These are phyloP conservation scores for Brachionus angularis DNA, from an alignment of 1,140 invertebrate genomes.

Conservation along the genomic window DNA sequence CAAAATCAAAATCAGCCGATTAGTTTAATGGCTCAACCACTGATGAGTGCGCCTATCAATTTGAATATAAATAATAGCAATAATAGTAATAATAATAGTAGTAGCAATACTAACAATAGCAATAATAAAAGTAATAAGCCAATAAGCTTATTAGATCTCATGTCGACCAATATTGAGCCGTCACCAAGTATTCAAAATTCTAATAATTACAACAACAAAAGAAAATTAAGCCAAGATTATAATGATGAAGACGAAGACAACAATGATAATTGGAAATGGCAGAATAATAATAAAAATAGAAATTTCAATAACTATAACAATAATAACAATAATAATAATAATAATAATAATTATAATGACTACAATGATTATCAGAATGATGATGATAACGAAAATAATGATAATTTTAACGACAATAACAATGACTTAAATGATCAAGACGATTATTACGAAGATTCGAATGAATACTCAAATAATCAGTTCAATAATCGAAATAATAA, in stretches of 20 bases:
- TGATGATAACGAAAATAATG: not conserved
- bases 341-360: not conserved
- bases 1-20: not conserved
- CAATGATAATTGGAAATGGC: constrained; percentile 17
- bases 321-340: not conserved
- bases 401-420: not conserved
- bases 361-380: not conserved
- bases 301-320: not conserved
- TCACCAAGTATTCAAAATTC: not conserved
- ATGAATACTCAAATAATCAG: no score
- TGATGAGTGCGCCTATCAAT: constrained; percentile 4
- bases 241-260: constrained; percentile 1
- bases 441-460: constrained; percentile 32
- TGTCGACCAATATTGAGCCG: constrained; percentile 20
- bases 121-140: constrained; percentile 5
- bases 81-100: no score
- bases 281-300: constrained; percentile 18
- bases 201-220: no score
- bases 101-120: no score
- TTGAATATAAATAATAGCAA: no score
- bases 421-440: constrained; percentile 3
- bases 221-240: constrained; percentile 23
- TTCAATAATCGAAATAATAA: no score
- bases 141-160: not conserved
- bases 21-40: constrained; percentile 8